Evolutionary conservation across 1,140 invertebrate species (phyloP), one percentile per base, ranked within the genome.

Genomic region (Drosophila ironensis): DNA sequence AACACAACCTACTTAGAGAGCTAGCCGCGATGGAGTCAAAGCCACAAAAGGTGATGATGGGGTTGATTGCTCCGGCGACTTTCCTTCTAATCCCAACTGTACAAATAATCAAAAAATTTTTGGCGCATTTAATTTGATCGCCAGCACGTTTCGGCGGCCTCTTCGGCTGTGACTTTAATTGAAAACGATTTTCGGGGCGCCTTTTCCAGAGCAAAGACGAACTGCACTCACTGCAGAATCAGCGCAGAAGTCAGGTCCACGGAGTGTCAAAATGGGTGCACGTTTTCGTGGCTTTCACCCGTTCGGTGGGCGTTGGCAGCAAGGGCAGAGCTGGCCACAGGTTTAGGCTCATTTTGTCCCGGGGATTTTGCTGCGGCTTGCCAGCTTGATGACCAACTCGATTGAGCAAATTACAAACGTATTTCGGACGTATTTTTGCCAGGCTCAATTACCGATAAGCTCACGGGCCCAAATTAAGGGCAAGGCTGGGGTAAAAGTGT

Each of bases 81-180:
- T 82, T 82, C 78, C 78, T 82, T 82, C 78, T 77, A 78, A 70
- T 76, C 78, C 68, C 41, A 72, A 57, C 70, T 82, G 80, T 78
- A 82, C 78, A 82, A 82, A 82, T 82, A 82, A 82, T 82, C 78
- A 82, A 84, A 84, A 82, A 67, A 66, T 70, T 82, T 82, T 70
- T 63, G 78, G 68, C 51, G 73, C 61, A 86, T 74, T 82, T 86
- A 86, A 82, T 82, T 82, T 86, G 78, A 84, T 82, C 68, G 82
- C 56, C 73, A 78, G 80, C 78, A 82, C 78, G 78, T 82, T 82
- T 80, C 66, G 64, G 44, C 66, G 64, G 44, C 40, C 54, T 24
- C 50, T 70, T 59, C 47, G 48, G 57, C 45, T 35, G 30, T 38
- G 63, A 41, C 73, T 78, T 82, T 82, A 82, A 84, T 82, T 86